Evolutionary conservation across 2,113 vertebrate genomes (phyloP), one percentile per base, ranked within the genome.

Genomic region (Passer montanus): DNA sequence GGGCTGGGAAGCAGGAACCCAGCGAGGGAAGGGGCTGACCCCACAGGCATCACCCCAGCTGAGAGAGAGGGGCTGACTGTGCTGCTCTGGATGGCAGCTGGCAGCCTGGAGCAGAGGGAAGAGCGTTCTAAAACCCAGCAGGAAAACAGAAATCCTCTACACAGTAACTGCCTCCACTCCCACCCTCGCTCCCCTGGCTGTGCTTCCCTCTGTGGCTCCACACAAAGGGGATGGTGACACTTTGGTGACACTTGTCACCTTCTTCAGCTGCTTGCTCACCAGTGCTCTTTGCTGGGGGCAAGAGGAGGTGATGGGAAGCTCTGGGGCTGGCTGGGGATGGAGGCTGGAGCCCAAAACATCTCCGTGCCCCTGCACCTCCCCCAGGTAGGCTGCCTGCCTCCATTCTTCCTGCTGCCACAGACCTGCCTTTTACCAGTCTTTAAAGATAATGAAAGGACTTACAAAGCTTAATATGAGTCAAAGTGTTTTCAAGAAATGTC

Each of bases 401-500:
- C 80, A 13, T 81, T 64, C 59, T 58, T 44, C 89, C 93, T 74
- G 90, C 92, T 20, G 5, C 68, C 7, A 1, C n/a, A 92, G 89
- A 33, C 56, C 4, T 27, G 83, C 94, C 86, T 96, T 95, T 97
- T 90, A 96, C 73, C 9, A 76, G 55, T 56, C 94, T 93, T 93
- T 93, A 90, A 93, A 92, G 94, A 66, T 94, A 94, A 96, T 78
- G 47, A 96, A 94, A 95, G 91, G 94, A 90, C 83, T 80, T 92
- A 70, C 46, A 95, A 96, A 94, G 96, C 95, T 67, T 95, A 70
- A 88, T 78, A 24, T 64, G 86, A 95, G 83, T 87, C 94, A 93
- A 94, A 93, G 95, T 94, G 93, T 90, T 93, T 95, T 92, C 93
- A 94, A 87, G 91, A 90, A 84, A 96, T 87, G 86, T 93, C 96